phyloP scores from a whole-genome alignment of 2,888 invertebrate genomes.

The Apotomis betuletana region DNA sequence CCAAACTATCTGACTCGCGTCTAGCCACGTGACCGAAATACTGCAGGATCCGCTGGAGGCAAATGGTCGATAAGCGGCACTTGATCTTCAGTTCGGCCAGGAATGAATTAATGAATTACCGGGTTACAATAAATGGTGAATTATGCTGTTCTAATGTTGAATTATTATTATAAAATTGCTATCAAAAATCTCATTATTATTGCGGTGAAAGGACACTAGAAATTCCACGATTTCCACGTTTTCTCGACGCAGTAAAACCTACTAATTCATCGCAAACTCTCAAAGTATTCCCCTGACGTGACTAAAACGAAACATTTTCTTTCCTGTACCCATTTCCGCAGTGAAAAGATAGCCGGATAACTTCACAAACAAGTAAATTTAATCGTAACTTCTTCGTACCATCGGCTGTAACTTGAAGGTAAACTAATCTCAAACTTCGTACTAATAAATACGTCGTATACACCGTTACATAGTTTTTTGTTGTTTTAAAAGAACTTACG shows the following conservation, averaged over 20 bases:
- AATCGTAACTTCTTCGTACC: conserved; percentile 29
- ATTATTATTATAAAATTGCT: too few species aligned
- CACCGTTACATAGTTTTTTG: conserved; percentile 11
- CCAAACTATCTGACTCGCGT: too few species aligned
- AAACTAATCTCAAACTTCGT: conserved; percentile 33
- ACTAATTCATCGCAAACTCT: conserved; percentile 14
- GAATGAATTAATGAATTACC: too few species aligned
- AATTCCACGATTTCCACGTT: background rate
- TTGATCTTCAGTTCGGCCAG: too few species aligned
- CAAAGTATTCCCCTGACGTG: background rate
- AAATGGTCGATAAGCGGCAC: too few species aligned
- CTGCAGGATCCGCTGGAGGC: too few species aligned
- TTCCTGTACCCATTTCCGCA: conserved; percentile 14
- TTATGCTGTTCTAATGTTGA: too few species aligned
- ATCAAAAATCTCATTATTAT: too few species aligned
- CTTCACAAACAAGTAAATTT: conserved; percentile 34
- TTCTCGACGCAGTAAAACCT: background rate
- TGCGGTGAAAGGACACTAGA: too few species aligned
- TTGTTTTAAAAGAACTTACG: background rate
- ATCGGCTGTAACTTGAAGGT: conserved; percentile 32
- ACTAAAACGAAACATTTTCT: conserved; percentile 22
- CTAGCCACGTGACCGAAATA: too few species aligned
- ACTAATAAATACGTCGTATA: conserved; percentile 18
- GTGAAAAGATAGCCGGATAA: conserved; percentile 22
- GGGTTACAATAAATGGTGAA: background rate